Percentiles rank a stretch among this genome's conserved stretches.
These are phyloP conservation scores for Lycia hirtaria DNA, from an alignment of 2,888 invertebrate species.

Conservation along the genomic window DNA sequence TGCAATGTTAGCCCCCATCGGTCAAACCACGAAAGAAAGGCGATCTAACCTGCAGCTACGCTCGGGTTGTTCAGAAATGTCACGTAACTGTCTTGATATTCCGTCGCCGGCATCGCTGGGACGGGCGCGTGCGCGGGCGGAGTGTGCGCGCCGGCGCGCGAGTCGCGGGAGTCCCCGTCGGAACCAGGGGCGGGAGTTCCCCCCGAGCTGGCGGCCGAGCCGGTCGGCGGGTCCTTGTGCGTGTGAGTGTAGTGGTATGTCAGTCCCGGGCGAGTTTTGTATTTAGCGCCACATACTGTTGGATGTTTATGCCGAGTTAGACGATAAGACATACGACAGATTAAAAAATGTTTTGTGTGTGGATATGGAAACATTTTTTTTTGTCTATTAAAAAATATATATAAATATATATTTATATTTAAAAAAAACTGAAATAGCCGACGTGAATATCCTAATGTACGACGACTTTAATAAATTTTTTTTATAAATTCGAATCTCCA, in stretches of 20 bases:
- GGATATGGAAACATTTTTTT: conserved; percentile 12
- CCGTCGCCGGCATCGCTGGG: conserved; percentile 67
- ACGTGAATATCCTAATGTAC: too few relatives aligned
- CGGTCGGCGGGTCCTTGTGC: conserved; percentile 87
- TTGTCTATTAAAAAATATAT: too few relatives aligned
- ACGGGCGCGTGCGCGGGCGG: conserved; percentile 55
- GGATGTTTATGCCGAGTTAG: too few relatives aligned
- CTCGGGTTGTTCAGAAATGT: conserved; percentile 87
- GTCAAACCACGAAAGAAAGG: conserved; percentile 29
- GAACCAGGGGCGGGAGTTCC: conserved; percentile 57
- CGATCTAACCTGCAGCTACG: conserved; percentile 60
- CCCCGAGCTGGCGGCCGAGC: conserved; percentile 43
- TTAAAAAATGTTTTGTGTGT: neutral
- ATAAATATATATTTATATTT: too few relatives aligned
- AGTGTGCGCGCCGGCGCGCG: conserved; percentile 91
- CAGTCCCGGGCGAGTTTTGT: conserved; percentile 98
- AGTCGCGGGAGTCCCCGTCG: conserved; percentile 70
- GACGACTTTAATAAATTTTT: too few relatives aligned
- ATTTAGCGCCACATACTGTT: conserved; percentile 96
- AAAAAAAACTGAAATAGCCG: too few relatives aligned
- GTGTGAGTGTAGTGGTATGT: conserved; percentile 98
- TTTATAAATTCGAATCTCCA: neutral
- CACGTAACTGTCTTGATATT: conserved; percentile 89
- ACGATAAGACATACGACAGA: too few relatives aligned
- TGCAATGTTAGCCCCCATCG: conserved; percentile 24